Evolutionary conservation across 2,888 invertebrate genomes (phyloP).

Genomic region (Pseudeuparius sepicola): DNA sequence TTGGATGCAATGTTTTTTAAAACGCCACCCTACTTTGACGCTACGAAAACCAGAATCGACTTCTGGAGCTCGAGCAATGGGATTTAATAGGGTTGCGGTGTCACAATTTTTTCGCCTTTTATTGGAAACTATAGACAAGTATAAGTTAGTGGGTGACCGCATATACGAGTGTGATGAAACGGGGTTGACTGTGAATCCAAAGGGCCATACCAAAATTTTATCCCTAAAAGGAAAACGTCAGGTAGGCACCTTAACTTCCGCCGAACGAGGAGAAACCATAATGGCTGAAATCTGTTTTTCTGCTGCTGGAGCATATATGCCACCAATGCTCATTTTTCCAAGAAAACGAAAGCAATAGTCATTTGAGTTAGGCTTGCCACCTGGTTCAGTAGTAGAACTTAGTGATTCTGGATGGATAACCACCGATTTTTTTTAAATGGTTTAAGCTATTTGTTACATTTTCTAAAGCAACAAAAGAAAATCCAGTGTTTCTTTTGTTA

Average conservation of each 20-base stretch:
- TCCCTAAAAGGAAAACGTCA: constrained; percentile 16
- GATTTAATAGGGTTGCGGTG: constrained; percentile 23
- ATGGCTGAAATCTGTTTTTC: constrained; percentile 16
- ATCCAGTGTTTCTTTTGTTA: constrained; percentile 12
- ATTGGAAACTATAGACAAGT: constrained; percentile 10
- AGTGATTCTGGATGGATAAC: constrained; percentile 13
- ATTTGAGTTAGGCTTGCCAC: constrained; percentile 22
- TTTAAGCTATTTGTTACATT: constrained; percentile 14
- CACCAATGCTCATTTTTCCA: constrained; percentile 14
- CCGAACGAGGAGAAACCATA: constrained; percentile 25
- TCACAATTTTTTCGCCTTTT: constrained; percentile 14
- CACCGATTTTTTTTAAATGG: constrained; percentile 14
- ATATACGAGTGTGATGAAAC: constrained; percentile 31
- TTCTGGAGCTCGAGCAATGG: constrained; percentile 28
- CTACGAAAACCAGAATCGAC: constrained; percentile 33
- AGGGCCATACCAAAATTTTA: constrained; percentile 21
- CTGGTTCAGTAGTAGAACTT: constrained; percentile 22
- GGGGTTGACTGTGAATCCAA: constrained; percentile 29
- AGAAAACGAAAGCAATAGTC: constrained; percentile 17
- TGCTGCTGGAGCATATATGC: constrained; percentile 8
- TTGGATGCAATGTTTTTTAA: constrained; percentile 45
- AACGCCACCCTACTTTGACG: constrained; percentile 38
- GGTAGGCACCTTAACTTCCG: constrained; percentile 17
- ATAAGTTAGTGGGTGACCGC: constrained; percentile 12
- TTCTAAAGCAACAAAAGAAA: constrained; percentile 10